These are phyloP conservation scores for Cryptoprocta ferox DNA, from an alignment of 2,797 vertebrate species.

Conservation along the genomic window DNA sequence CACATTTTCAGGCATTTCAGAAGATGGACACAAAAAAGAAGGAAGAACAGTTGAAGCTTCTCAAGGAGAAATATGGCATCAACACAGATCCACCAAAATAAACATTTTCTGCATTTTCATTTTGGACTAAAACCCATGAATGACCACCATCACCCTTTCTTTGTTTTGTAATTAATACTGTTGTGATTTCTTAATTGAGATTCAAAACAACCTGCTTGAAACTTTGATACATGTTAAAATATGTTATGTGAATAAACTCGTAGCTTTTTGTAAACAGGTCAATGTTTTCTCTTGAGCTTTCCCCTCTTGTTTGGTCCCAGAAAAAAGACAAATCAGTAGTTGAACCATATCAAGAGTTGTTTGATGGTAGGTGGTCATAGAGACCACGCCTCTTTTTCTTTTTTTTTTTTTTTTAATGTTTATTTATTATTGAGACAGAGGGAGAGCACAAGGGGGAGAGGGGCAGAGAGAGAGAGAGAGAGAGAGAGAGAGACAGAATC, in stretches of 20 bases:
- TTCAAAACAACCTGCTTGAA: constrained; percentile 26
- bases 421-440: too few relatives aligned
- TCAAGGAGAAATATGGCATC: constrained; percentile 99
- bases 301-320: neutral
- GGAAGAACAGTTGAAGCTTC: constrained; percentile 98
- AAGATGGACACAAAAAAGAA: constrained; percentile 99
- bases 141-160: neutral
- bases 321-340: neutral
- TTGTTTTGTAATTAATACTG: constrained; percentile 46
- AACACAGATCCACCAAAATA: constrained; percentile 99
- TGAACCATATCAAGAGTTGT: neutral
- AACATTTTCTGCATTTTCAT: constrained; percentile 40
- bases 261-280: constrained; percentile 55
- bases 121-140: constrained; percentile 41
- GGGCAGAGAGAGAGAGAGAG: too few relatives aligned
- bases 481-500: too few relatives aligned
- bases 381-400: neutral
- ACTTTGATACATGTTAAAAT: constrained; percentile 47
- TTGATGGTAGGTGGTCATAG: neutral
- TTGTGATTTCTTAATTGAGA: constrained; percentile 47
- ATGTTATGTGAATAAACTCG: constrained; percentile 72
- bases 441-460: too few relatives aligned
- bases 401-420: too few relatives aligned
- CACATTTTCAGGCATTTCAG: constrained; percentile 95
- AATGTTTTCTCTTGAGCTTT: constrained; percentile 37